Conservation (phyloP, 64 coral and sea anemone genomes). For the Montipora capricornis region DNA sequence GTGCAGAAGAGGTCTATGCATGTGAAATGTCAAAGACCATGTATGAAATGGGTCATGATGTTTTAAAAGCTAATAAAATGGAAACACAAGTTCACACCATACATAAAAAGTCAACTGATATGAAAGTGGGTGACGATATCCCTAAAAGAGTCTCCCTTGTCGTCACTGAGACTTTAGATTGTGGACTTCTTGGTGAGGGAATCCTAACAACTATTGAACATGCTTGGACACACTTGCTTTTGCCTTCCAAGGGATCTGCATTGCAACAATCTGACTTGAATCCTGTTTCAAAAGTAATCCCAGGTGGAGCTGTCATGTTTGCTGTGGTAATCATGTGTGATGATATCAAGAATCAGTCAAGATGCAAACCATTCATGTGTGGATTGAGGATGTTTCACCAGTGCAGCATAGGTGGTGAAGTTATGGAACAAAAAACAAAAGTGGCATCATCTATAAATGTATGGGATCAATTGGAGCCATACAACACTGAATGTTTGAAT, state of each 20-base stretch:
- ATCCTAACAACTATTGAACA: slow-evolving; percentile 87
- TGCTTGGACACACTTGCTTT: slow-evolving; percentile 76
- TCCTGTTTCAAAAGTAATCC: slow-evolving; percentile 74
- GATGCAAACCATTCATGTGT: slow-evolving; percentile 35
- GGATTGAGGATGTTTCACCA: slow-evolving; percentile 58
- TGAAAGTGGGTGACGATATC: slow-evolving; percentile 74
- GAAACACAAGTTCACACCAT: slow-evolving; percentile 69
- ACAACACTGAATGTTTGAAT: slow-evolving; percentile 83
- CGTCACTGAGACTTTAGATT: slow-evolving; percentile 95
- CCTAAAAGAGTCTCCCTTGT: slow-evolving; percentile 54
- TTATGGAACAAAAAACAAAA: slow-evolving; percentile 38
- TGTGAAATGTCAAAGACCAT: slow-evolving; percentile 99
- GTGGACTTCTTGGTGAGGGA: slow-evolving; percentile 95
- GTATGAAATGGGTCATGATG: slow-evolving; percentile 92
- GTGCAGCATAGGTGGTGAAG: slow-evolving; percentile 80
- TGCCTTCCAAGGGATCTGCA: not conserved
- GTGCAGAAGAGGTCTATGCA: slow-evolving; percentile 87
- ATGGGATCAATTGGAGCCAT: slow-evolving; percentile 69
- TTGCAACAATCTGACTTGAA: not conserved
- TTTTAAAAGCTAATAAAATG: slow-evolving; percentile 92
- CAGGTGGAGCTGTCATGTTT: slow-evolving; percentile 78
- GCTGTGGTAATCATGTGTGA: slow-evolving; percentile 76
- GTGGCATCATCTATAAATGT: slow-evolving; percentile 3
- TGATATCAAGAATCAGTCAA: slow-evolving; percentile 74
- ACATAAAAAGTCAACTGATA: slow-evolving; percentile 95